Base-by-base conservation (phyloP, 2,113 vertebrate species). In the Dicerorhinus sumatrensis region DNA sequence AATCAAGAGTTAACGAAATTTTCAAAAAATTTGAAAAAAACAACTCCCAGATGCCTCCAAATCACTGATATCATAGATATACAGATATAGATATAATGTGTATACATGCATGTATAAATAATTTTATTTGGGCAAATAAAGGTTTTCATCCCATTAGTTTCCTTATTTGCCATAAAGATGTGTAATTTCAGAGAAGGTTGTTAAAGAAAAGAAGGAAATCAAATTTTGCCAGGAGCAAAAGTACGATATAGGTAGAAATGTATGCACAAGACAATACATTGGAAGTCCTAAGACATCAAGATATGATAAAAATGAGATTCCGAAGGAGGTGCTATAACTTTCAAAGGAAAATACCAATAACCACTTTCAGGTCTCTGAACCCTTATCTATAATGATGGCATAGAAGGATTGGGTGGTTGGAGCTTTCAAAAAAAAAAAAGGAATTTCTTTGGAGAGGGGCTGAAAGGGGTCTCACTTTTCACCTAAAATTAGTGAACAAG, bases 161-260 rank as follows among this genome's bases (percentile, higher is more conserved):
- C 21, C 5, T 91, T 51, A 92, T 76, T 85, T 93, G 8, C n/a
- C 48, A 94, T 54, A 84, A 80, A 95, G 14, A 91, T 25, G 6
- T 85, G 6, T 79, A 96, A 96, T 65, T 96, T 92, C 36, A 48
- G 12, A 76, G n/a, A 14, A 56, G 60, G 20, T 91, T 88, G 7
- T 91, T 94, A 80, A 85, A 83, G 58, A 46, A 56, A 95, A 76
- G 73, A 13, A 65, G 17, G 6, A 96, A 93, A 76, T 76, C 33
- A 77, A 79, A 72, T 75, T 46, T 88, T 96, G 0, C 8, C 4
- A 79, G 33, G 7, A 56, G 6, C 18, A 39, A 85, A 96, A 83
- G 20, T 60, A 67, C 16, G 87, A 58, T 54, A 89, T 13, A 58
- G n/a, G 6, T 60, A 70, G 39, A 96, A 92, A 89, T 56, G 48